Base-by-base conservation (phyloP, 1,140 invertebrate species). In the Macrosteles quadrilineatus region DNA sequence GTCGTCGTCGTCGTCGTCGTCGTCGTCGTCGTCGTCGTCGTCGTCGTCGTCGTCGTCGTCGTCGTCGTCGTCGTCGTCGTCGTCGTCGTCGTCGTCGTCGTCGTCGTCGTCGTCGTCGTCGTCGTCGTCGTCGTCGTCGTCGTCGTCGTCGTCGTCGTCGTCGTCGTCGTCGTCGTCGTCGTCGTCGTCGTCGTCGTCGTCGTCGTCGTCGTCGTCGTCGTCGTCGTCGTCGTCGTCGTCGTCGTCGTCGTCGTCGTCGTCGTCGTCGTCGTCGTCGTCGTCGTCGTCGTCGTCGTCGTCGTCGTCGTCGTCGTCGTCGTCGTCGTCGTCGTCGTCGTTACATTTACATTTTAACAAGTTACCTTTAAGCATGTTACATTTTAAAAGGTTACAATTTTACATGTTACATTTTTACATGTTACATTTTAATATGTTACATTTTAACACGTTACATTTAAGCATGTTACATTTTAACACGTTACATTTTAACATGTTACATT, bases 21-120 rank as follows among this genome's bases (percentile, higher is more conserved):
- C 47, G 36, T 69, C 47, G 3, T 75, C 68, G 14, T 23, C 14
- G 27, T 31, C 21, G 19, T 31, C 27, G 17, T 66, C 68, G n/a
- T 25, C n/a, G n/a, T 40, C 25, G 0, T n/a, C 23, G 43, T 40
- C 17, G 25, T 36, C 40, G 29, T 21, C 57, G 27, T 21, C 36
- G 23, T 68, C 45, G 6, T 68, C 62, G 0, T 75, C 73, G 0
- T 73, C 73, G 30, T 72, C 70, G 30, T n/a, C 32, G 30, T 72
- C 73, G 17, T 72, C 68, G 21, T 74, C 68, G 0, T 69, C 66
- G 6, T 71, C 71, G 32, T 74, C 74, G 0, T 76, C 75, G 6
- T 75, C 73, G 0, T 71, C 70, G 17, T 73, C 73, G 27, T 73
- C 72, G 47, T 75, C 75, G 17, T 76, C 75, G 17, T 77, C 72